Conservation (phyloP, 1,140 invertebrate species). For the Polyergus mexicanus region DNA sequence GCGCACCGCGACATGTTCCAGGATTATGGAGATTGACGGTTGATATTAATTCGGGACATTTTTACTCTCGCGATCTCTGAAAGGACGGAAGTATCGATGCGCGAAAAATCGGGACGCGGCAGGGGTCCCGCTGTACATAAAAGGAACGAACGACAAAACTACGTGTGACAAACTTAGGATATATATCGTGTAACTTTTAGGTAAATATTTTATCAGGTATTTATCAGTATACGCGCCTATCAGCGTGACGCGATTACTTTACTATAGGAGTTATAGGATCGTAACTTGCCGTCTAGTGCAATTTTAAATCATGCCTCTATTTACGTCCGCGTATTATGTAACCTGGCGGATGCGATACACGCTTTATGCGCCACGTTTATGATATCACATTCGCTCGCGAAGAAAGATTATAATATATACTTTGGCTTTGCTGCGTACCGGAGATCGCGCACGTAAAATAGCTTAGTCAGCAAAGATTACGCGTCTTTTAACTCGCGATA, state of each 20-base stretch:
- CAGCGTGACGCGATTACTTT: conserved; percentile 60
- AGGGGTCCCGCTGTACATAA: not conserved
- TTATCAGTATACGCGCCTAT: conserved; percentile 43
- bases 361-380: conserved; percentile 66
- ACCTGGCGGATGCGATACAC: conserved; percentile 34
- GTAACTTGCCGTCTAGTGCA: conserved; percentile 65
- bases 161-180: conserved; percentile 8
- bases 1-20: not conserved
- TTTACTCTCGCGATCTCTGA: conserved; percentile 44
- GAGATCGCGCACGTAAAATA: conserved; percentile 38
- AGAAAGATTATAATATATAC: conserved; percentile 59
- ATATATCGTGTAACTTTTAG: no score
- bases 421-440: conserved; percentile 26
- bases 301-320: conserved; percentile 70
- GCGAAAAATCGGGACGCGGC: conserved; percentile 19
- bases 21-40: conserved; percentile 15
- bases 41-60: conserved; percentile 60
- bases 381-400: conserved; percentile 49
- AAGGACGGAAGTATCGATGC: not conserved
- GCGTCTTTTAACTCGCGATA: conserved; percentile 37
- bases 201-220: not conserved
- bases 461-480: conserved; percentile 51
- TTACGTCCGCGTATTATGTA: conserved; percentile 64
- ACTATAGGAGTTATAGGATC: conserved; percentile 24
- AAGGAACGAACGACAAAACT: not conserved